phyloP scores from a whole-genome alignment of 2,113 vertebrate species.

The Tetraodon nigroviridis region DNA sequence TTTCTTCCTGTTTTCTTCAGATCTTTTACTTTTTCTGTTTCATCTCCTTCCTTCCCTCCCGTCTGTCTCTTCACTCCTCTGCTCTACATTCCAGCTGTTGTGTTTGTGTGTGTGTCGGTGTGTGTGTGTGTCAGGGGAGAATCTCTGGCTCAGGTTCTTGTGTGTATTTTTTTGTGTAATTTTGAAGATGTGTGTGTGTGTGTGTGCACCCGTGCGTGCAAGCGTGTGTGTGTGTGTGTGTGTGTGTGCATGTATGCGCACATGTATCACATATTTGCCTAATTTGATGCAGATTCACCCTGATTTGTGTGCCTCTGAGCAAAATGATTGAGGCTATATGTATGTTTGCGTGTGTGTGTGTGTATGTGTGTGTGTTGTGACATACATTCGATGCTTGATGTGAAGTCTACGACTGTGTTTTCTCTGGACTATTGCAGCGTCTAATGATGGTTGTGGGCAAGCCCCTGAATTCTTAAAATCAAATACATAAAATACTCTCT shows the following conservation, averaged over 20 bases:
- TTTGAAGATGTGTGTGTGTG: neutral
- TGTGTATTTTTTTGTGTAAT: conserved; percentile 21
- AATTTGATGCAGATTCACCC: conserved; percentile 3
- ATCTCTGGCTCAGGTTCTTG: conserved; percentile 15
- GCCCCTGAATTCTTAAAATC: neutral
- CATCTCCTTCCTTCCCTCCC: conserved; percentile 10
- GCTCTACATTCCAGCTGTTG: conserved; percentile 58
- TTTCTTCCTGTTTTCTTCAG: conserved; percentile 27
- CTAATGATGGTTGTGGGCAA: conserved; percentile 2
- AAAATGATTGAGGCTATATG: conserved; percentile 1
- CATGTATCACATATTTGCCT: conserved; percentile 5
- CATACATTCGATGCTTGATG: conserved; percentile 23
- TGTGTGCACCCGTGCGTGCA: neutral
- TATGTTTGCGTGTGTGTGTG: conserved; percentile 3
- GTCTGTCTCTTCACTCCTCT: conserved; percentile 46
- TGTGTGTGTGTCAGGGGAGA: conserved; percentile 11
- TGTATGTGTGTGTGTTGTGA: conserved; percentile 2
- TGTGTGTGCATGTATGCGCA: neutral
- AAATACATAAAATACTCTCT: neutral
- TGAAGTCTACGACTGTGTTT: conserved; percentile 1
- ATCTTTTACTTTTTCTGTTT: conserved; percentile 14
- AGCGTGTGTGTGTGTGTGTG: neutral
- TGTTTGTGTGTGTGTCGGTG: conserved; percentile 11
- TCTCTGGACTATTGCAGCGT: neutral
- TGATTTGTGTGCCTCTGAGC: neutral